These are phyloP conservation scores for Hetaerina americana DNA, from an alignment of 1,140 invertebrate genomes.

Conservation along the genomic window DNA sequence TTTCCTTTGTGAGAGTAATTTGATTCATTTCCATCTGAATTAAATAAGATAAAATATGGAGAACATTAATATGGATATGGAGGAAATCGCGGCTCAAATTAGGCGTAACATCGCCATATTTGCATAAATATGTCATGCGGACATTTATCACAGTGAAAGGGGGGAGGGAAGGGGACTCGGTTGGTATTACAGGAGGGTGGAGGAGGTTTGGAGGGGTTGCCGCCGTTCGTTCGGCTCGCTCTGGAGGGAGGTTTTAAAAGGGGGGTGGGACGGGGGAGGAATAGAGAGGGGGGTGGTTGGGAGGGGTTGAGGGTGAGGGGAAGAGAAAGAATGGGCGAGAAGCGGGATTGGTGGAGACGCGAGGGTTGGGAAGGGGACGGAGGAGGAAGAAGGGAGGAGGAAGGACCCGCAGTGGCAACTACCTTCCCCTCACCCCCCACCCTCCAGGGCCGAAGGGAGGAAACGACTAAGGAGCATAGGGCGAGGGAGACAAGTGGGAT, in stretches of 20 bases:
- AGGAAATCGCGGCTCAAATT: conserved; percentile 8
- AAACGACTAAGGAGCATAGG: too few species aligned
- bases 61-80: conserved; percentile 9
- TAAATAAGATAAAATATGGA: conserved; percentile 10
- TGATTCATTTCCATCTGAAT: conserved; percentile 11
- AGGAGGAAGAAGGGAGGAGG: neutral
- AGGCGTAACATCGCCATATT: conserved; percentile 11
- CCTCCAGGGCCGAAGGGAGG: too few species aligned
- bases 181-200: too few species aligned
- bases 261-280: neutral
- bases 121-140: conserved; percentile 10
- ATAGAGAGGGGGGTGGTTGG: neutral
- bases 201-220: neutral
- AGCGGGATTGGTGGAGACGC: too few species aligned
- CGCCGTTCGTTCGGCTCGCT: too few species aligned
- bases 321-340: neutral
- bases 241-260: too few species aligned
- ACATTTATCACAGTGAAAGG: conserved; percentile 5
- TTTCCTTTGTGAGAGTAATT: neutral
- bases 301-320: neutral
- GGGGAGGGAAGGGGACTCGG: neutral
- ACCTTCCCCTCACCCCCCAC: too few species aligned
- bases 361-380: too few species aligned
- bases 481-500: too few species aligned
- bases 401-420: too few species aligned